Conservation (phyloP, 2,888 invertebrate genomes). For the Melinopterus prodromus region DNA sequence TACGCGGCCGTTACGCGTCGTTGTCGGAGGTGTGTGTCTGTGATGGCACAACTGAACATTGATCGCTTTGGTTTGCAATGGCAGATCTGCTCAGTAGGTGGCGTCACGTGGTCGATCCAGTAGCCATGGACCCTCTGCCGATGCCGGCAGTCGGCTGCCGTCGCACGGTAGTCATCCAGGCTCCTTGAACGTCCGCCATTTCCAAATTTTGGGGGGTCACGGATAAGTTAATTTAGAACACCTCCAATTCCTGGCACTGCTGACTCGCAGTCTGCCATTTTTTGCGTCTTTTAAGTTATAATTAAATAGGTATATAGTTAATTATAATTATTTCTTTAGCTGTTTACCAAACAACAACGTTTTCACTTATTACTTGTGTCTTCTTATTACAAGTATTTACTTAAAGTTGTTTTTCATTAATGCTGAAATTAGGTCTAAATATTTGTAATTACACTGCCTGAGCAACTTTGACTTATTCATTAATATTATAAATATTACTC, state of each 20-base stretch:
- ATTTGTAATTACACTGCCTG: no score
- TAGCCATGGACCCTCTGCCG: constrained; percentile 66
- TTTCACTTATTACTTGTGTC: no score
- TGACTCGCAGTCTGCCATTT: constrained; percentile 64
- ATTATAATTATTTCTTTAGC: not conserved
- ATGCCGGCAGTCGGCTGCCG: constrained; percentile 61
- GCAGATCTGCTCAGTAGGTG: constrained; percentile 73
- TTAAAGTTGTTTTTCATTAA: no score
- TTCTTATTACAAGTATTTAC: no score
- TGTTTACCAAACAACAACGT: no score
- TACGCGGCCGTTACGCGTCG: constrained; percentile 8
- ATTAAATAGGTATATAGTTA: no score
- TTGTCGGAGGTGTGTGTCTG: constrained; percentile 67
- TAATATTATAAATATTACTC: no score
- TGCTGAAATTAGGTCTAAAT: no score
- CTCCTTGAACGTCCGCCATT: constrained; percentile 72
- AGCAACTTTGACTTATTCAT: no score
- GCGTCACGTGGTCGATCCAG: constrained; percentile 70
- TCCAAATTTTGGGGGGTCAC: constrained; percentile 69
- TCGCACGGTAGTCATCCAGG: constrained; percentile 65
- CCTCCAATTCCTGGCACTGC: constrained; percentile 67
- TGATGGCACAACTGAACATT: constrained; percentile 71
- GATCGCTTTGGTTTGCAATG: constrained; percentile 64
- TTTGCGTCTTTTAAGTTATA: constrained; percentile 43
- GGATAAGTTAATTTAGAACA: constrained; percentile 67